phyloP scores from a whole-genome alignment of 2,888 invertebrate species.

The Unio pictorum region DNA sequence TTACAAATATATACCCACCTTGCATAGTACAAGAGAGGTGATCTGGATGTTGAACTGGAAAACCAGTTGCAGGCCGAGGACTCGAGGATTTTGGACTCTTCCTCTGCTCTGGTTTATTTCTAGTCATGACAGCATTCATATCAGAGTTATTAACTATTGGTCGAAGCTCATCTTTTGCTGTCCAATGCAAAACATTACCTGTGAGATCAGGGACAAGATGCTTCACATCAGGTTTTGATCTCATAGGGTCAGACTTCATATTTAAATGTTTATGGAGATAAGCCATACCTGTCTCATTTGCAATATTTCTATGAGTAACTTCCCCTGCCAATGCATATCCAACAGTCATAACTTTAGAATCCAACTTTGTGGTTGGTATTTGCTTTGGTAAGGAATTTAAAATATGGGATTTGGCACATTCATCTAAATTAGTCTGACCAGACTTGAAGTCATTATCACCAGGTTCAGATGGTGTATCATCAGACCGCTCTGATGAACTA shows the following conservation, averaged over 20 bases:
- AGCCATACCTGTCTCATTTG: conserved; percentile 22
- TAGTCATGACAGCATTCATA: conserved; percentile 7
- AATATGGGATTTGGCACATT: conserved; percentile 35
- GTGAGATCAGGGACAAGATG: too few relatives aligned
- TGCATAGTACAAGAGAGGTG: conserved; percentile 22
- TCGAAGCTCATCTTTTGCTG: conserved; percentile 12
- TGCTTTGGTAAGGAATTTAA: conserved; percentile 21
- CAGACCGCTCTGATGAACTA: conserved; percentile 62
- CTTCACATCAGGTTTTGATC: too few relatives aligned
- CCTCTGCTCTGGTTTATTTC: conserved; percentile 19
- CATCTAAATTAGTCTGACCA: conserved; percentile 29
- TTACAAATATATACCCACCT: conserved; percentile 11
- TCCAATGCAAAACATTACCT: conserved; percentile 9
- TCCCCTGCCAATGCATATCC: conserved; percentile 43
- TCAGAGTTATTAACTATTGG: conserved; percentile 24
- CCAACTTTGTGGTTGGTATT: conserved; percentile 19
- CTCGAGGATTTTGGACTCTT: conserved; percentile 28
- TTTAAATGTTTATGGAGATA: too few relatives aligned
- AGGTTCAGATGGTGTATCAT: conserved; percentile 62
- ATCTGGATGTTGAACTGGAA: neutral
- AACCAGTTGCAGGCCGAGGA: neutral
- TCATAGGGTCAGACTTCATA: too few relatives aligned
- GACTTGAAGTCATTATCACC: conserved; percentile 58
- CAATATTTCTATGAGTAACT: conserved; percentile 16
- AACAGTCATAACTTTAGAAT: conserved; percentile 49